Conservation (phyloP, 2,888 invertebrate species). For the Melieria picta region DNA sequence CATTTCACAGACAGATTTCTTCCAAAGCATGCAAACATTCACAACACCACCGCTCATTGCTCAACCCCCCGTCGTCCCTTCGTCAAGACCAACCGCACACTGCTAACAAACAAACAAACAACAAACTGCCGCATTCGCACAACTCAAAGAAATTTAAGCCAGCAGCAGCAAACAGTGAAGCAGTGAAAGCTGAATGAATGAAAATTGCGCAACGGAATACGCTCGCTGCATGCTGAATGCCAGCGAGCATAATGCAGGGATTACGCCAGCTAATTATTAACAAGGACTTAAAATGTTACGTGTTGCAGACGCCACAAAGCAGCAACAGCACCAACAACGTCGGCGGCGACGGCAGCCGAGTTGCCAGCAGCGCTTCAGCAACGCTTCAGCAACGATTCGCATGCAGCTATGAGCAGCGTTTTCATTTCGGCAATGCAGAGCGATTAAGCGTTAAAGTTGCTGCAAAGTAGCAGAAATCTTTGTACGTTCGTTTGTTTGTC, state of each 20-base stretch:
- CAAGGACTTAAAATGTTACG: constrained; percentile 48
- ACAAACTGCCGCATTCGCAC: background rate
- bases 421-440: too few species aligned
- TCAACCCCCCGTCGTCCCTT: too few species aligned
- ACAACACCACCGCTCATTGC: too few species aligned
- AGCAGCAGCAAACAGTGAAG: background rate
- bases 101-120: background rate
- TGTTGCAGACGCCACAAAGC: constrained; percentile 29
- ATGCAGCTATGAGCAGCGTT: too few species aligned
- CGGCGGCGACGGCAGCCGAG: background rate
- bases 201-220: constrained; percentile 5
- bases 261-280: constrained; percentile 50
- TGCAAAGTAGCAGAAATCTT: background rate
- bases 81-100: too few species aligned
- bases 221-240: constrained; percentile 24
- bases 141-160: constrained; percentile 6
- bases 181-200: background rate
- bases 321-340: background rate
- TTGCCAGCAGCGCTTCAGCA: background rate
- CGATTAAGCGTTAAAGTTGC: too few species aligned
- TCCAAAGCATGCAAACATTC: too few species aligned
- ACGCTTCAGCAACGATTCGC: too few species aligned
- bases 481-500: too few species aligned
- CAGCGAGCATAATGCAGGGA: constrained; percentile 40
- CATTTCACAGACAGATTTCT: too few species aligned